Conservation (phyloP, 2,888 invertebrate genomes). For the Vannuccia rotundouncinata region DNA sequence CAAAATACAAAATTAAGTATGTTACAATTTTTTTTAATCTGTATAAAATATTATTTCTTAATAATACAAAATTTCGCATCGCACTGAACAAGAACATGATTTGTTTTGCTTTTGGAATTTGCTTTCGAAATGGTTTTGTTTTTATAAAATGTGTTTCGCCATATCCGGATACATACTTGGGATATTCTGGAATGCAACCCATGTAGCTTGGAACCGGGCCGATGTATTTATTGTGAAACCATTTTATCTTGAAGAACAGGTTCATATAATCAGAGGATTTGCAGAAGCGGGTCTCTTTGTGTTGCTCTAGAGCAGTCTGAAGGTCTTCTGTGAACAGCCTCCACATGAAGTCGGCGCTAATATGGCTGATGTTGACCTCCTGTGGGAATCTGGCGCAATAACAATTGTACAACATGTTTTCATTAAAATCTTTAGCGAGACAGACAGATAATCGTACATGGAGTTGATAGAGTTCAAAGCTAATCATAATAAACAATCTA, state of each 20-base stretch:
- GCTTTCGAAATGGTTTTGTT: neutral
- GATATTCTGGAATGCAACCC: slow-evolving; percentile 92
- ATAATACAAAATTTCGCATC: no score
- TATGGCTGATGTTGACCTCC: slow-evolving; percentile 92
- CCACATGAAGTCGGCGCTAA: slow-evolving; percentile 97
- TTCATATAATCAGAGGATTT: slow-evolving; percentile 99
- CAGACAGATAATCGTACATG: no score
- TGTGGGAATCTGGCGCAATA: slow-evolving; percentile 85
- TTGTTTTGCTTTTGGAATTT: neutral
- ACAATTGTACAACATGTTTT: no score
- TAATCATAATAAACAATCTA: no score
- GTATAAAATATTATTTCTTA: no score
- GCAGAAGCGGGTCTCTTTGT: slow-evolving; percentile 44
- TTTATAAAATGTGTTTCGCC: neutral
- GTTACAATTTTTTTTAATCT: no score
- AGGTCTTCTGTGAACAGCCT: slow-evolving; percentile 79
- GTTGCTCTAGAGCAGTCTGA: slow-evolving; percentile 81
- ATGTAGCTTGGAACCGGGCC: slow-evolving; percentile 93
- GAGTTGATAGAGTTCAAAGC: no score
- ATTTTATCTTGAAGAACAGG: slow-evolving; percentile 96
- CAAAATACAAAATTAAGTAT: no score
- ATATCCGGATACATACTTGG: slow-evolving; percentile 62
- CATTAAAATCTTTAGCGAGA: no score
- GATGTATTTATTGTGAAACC: slow-evolving; percentile 94
- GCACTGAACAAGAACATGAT: no score